phyloP scores from a whole-genome alignment of 2,113 vertebrate genomes.

The Apteryx owenii region DNA sequence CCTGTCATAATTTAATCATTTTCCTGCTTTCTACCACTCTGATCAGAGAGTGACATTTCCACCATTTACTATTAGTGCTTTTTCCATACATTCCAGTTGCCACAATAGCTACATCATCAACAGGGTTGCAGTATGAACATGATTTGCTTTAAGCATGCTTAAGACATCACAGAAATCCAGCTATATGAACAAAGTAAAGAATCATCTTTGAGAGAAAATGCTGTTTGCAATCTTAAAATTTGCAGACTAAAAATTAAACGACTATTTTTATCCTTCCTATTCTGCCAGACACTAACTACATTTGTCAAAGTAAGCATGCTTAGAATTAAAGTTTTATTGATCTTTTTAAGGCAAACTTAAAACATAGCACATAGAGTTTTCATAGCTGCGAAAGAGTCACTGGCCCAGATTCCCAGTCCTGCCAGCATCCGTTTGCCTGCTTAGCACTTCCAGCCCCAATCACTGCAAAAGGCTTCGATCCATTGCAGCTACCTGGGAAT shows the following conservation, averaged over 20 bases:
- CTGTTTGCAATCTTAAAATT: constrained; percentile 56
- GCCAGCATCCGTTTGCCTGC: neutral
- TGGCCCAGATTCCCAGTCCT: neutral
- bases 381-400: neutral
- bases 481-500: neutral
- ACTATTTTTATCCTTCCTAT: constrained; percentile 48
- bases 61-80: neutral
- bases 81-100: neutral
- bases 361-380: neutral
- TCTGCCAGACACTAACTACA: constrained; percentile 16
- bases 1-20: neutral
- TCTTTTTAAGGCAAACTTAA: neutral
- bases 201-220: neutral
- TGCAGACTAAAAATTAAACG: constrained; percentile 54
- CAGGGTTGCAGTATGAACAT: neutral
- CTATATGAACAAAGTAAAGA: constrained; percentile 44
- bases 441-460: neutral
- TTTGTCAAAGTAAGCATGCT: constrained; percentile 21
- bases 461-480: neutral
- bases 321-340: constrained; percentile 30
- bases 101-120: neutral
- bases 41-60: neutral
- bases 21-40: neutral
- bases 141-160: constrained; percentile 28
- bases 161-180: constrained; percentile 48